A percentile compares a stretch with the other conserved stretches of the same genome.
Evolutionary conservation across 2,888 invertebrate species (phyloP).

Genomic region (Cantharis flavilabris): DNA sequence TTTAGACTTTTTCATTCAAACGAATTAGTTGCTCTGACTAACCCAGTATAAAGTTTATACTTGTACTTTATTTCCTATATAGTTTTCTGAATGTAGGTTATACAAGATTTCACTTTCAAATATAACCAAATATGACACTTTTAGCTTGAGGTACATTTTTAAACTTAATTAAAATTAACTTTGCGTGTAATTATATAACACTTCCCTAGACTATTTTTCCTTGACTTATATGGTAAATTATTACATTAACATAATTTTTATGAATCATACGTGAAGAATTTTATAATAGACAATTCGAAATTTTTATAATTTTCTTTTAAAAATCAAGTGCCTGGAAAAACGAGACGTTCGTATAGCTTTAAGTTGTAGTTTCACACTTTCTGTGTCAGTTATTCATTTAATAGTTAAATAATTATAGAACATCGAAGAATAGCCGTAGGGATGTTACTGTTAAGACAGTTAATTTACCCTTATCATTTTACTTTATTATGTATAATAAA

Average conservation of each 20-base stretch:
- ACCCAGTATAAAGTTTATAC: background rate
- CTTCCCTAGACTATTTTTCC: conserved; percentile 7
- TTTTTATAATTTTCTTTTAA: background rate
- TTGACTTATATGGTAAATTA: background rate
- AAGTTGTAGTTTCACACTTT: background rate
- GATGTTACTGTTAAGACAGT: background rate
- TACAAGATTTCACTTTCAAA: conserved; percentile 28
- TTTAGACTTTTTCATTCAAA: background rate
- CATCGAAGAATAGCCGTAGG: background rate
- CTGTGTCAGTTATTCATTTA: conserved; percentile 3
- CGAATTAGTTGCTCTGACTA: background rate
- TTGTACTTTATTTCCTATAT: background rate
- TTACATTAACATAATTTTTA: background rate
- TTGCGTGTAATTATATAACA: conserved; percentile 17
- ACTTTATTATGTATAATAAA: background rate
- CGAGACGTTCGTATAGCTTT: background rate
- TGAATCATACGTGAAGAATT: background rate
- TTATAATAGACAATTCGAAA: background rate
- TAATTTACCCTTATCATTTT: conserved; percentile 3
- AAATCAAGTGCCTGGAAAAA: background rate
- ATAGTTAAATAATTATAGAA: conserved; percentile 4
- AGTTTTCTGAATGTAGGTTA: conserved; percentile 15
- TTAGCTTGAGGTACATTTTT: conserved; percentile 12
- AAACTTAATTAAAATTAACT: conserved; percentile 3
- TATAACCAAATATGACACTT: conserved; percentile 21